Percentiles rank a stretch among this genome's conserved stretches.
phyloP scores from a whole-genome alignment of 2,797 vertebrate species.

The Paratrypauchen microcephalus region DNA sequence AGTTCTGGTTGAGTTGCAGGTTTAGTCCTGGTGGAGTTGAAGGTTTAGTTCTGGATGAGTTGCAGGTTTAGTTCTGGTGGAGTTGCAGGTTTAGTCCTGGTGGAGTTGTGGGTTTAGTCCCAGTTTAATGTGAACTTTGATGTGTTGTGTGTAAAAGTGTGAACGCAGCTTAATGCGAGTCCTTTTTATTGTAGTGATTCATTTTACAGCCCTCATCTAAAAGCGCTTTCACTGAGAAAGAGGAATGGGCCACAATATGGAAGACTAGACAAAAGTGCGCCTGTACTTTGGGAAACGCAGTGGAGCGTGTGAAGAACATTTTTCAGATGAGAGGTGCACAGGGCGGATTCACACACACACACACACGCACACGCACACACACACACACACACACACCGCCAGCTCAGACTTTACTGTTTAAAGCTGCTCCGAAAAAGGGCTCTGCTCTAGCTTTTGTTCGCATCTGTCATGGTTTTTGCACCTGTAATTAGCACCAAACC shows the following conservation, averaged over 20 bases:
- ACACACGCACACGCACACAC: no score
- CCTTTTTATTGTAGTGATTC: neutral
- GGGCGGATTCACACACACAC: neutral
- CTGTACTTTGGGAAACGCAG: constrained; percentile 9
- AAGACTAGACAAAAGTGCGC: constrained; percentile 10
- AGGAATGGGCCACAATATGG: constrained; percentile 16
- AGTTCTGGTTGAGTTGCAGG: no score
- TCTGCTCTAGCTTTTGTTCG: no score
- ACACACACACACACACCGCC: neutral
- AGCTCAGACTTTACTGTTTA: no score
- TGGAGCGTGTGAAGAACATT: constrained; percentile 4
- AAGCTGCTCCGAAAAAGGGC: no score
- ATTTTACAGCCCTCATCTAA: neutral
- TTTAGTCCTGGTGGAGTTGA: no score
- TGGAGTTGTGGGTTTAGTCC: neutral
- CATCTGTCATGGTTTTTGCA: no score
- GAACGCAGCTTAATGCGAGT: neutral
- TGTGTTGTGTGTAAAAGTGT: neutral
- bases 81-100: neutral
- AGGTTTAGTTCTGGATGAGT: no score
- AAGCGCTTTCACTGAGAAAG: constrained; percentile 6
- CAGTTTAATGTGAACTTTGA: neutral
- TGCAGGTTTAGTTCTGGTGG: no score
- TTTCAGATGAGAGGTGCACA: constrained; percentile 11
- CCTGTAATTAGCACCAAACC: no score